Percentiles rank a stretch among this genome's conserved stretches.
Evolutionary conservation across 64 coral and sea anemone genomes (phyloP).

Genomic region (Actinia equina): DNA sequence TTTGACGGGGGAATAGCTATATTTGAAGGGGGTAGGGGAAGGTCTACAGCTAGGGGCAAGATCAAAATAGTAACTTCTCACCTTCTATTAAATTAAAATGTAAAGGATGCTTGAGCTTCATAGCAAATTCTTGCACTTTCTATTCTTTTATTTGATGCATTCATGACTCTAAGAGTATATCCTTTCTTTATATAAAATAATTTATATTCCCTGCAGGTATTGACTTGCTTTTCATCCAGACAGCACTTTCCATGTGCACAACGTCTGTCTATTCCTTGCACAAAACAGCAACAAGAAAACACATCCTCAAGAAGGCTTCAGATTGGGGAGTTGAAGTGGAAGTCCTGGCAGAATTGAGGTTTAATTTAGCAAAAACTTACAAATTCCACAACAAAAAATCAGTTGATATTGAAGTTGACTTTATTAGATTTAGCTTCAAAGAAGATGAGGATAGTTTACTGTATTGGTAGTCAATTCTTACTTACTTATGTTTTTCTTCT

Average conservation of each 20-base stretch:
- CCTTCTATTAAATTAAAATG: too few species aligned
- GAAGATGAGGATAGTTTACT: not conserved
- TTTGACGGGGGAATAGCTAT: too few species aligned
- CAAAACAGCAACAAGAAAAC: slow-evolving; percentile 86
- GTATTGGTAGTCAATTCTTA: not conserved
- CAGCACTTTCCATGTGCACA: slow-evolving; percentile 58
- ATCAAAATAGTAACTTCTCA: too few species aligned
- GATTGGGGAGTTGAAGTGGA: slow-evolving; percentile 77
- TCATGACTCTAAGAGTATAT: too few species aligned
- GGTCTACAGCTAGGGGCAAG: too few species aligned
- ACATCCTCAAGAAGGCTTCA: slow-evolving; percentile 62
- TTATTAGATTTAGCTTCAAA: slow-evolving; percentile 67
- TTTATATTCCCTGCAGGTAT: slow-evolving; percentile 54
- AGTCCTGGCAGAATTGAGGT: slow-evolving; percentile 90
- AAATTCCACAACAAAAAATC: slow-evolving; percentile 81
- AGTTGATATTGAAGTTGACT: slow-evolving; percentile 96
- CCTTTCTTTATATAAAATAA: not conserved
- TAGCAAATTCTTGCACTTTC: too few species aligned
- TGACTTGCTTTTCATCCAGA: slow-evolving; percentile 82
- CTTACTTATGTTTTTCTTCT: not conserved
- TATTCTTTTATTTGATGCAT: too few species aligned
- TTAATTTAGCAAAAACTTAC: slow-evolving; percentile 80
- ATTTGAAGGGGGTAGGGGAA: too few species aligned
- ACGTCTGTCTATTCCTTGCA: slow-evolving; percentile 90
- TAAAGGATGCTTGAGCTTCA: too few species aligned